Base-by-base conservation (phyloP, 2,797 vertebrate species). In the Gymnoscopelus microlampas region DNA sequence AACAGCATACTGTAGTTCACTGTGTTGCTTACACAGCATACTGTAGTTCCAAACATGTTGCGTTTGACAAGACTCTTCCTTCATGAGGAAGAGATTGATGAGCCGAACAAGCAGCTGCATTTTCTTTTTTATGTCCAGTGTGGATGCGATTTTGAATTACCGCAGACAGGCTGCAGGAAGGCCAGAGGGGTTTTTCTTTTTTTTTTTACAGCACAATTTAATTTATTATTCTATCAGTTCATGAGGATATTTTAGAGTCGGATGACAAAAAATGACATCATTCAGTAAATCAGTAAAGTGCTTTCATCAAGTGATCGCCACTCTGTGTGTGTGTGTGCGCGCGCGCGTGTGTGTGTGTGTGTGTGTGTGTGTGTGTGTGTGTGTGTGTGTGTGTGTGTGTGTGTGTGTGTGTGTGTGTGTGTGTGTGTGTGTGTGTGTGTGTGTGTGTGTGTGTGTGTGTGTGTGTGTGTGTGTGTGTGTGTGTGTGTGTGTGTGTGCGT, bases 151-250 rank as follows among this genome's bases (percentile, higher is more conserved):
- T 44, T 44, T 44, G 39, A 44, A 44, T 44, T 44, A 44, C 39
- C 39, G 39, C 39, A 44, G 23, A 73, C 63, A 26, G 50, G 15
- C 4, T 71, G 53, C 60, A 62, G 65, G 23, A 48, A 66, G 51
- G 23, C 62, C 12, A 53, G 26, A 44, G 6, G 5, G n/a, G n/a
- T n/a, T n/a, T n/a, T n/a, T n/a, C n/a, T 19, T 19, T 19, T 19
- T 19, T 19, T 53, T 73, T 70, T 67, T 50, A 70, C 54, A 48
- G 14, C n/a, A 14, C 50, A 49, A 35, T 69, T 66, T 67, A n/a
- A 62, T 0, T 63, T 58, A 58, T 74, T 6, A 60, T 7, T 49
- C 0, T 35, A 69, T 68, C 47, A 53, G 58, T 73, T 79, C 54
- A 4, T 66, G 51, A 60, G 60, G 55, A 66, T 51, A 39, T 10